Evolutionary conservation across 2,113 vertebrate species (phyloP).

Genomic region (Gobius niger): DNA sequence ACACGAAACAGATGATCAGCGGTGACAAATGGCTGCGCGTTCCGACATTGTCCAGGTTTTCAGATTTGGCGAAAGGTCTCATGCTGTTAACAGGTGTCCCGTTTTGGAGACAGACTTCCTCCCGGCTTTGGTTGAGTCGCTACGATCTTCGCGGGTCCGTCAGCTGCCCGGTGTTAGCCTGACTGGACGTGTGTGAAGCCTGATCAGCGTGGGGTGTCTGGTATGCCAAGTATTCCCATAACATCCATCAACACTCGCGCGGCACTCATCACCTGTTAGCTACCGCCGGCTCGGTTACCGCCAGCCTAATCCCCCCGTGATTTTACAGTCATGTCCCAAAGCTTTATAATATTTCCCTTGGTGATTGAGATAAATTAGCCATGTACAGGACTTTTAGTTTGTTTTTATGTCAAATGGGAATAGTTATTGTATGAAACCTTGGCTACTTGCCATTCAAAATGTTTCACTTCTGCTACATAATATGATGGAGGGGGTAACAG

Average conservation of each 20-base stretch:
- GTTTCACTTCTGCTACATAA: neutral
- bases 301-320: conserved; percentile 8
- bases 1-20: conserved; percentile 44
- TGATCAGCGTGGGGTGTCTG: conserved; percentile 56
- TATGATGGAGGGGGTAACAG: too few species aligned
- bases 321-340: conserved; percentile 21
- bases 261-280: conserved; percentile 64
- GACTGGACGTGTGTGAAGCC: conserved; percentile 60
- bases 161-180: conserved; percentile 50
- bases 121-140: conserved; percentile 18
- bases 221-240: conserved; percentile 59
- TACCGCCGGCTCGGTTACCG: conserved; percentile 40
- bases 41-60: conserved; percentile 3
- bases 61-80: conserved; percentile 30
- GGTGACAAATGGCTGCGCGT: conserved; percentile 18
- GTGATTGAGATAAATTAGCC: conserved; percentile 1
- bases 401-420: neutral
- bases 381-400: neutral
- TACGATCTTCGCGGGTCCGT: conserved; percentile 21
- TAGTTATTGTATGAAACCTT: neutral
- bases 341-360: conserved; percentile 7
- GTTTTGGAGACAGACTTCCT: conserved; percentile 39
- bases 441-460: neutral
- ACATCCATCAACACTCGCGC: conserved; percentile 56
- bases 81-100: conserved; percentile 56